Evolutionary conservation across 1,140 invertebrate species (phyloP), one percentile per base, ranked within the genome.

Genomic region (Zaprionus vittiger): DNA sequence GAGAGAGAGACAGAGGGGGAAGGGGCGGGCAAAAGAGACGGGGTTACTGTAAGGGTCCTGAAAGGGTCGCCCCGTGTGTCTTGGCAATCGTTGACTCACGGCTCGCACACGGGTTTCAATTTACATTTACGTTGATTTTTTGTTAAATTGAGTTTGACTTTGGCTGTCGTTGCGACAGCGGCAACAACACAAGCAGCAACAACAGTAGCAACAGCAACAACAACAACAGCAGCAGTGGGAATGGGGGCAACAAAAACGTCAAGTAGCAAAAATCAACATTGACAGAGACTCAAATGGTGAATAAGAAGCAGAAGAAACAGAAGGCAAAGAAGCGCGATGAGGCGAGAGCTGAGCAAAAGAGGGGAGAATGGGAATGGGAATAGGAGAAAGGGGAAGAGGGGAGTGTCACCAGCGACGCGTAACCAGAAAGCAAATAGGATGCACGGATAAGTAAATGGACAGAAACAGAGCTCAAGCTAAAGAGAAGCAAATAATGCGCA

Each of bases 121-220:
- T 86, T 86, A 82, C 83, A 86, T 86, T 86, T 75, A 86, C 83
- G 83, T 86, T 86, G 83, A 86, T 86, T 86, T 86, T 86, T 86
- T 86, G 83, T 86, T 86, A 86, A 86, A 86, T 86, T 82, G 83
- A 76, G 83, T 86, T 86, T 86, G 83, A 86, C 83, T 86, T 82
- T 82, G 68, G 76, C 59, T 81, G 83, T 79, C 83, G 79, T 41
- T 76, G 37, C 68, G 47, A 31, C 44, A 72, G 61, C 67, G 31
- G 54, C 26, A 57, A 37, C 74, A 49, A 20, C 22, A 55, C 20
- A 20, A 72, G 61, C 67, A 41, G 54, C 26, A 57, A 24, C 74
- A 49, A 17, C 22, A 55, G 15, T 31, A 55, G 20, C 64, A 61
- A 37, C 56, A 66, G 15, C 44, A 54, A 9, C 57, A 62, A 7